Evolutionary conservation across 2,113 vertebrate genomes (phyloP).

Genomic region (Eulemur macaco): DNA sequence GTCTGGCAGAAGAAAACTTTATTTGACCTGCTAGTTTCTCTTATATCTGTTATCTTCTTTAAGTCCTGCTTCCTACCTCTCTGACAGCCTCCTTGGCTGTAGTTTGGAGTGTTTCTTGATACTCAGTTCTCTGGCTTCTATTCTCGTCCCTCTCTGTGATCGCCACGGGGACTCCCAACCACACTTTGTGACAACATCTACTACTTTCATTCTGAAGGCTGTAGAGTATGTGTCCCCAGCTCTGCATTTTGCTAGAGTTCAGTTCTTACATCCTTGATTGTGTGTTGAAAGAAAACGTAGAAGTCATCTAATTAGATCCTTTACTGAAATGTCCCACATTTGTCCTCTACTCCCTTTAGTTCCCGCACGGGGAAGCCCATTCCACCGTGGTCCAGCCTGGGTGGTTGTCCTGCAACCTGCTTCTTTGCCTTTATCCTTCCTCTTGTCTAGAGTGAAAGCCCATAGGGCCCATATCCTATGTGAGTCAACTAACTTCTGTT

Average conservation of each 20-base stretch:
- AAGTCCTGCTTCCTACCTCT: background rate
- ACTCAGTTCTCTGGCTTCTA: background rate
- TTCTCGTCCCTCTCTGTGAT: background rate
- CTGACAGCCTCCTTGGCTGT: background rate
- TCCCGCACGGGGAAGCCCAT: background rate
- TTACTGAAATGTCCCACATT: background rate
- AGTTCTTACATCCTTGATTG: background rate
- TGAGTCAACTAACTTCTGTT: background rate
- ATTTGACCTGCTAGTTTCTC: background rate
- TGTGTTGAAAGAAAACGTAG: background rate
- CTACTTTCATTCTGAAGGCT: background rate
- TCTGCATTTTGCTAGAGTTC: background rate
- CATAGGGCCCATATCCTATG: background rate
- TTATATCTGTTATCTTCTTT: background rate
- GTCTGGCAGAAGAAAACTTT: background rate
- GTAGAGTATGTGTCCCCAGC: background rate
- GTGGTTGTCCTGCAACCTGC: background rate
- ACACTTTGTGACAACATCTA: background rate
- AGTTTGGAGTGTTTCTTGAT: background rate
- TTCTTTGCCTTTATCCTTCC: background rate
- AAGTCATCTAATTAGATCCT: background rate
- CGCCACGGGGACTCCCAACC: background rate
- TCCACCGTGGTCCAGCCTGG: background rate
- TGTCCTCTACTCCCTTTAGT: background rate
- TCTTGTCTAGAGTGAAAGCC: constrained; percentile 41